Evolutionary conservation across 2,888 invertebrate genomes (phyloP), one percentile per base, ranked within the genome.

Genomic region (Lasioglossum zephyrum): DNA sequence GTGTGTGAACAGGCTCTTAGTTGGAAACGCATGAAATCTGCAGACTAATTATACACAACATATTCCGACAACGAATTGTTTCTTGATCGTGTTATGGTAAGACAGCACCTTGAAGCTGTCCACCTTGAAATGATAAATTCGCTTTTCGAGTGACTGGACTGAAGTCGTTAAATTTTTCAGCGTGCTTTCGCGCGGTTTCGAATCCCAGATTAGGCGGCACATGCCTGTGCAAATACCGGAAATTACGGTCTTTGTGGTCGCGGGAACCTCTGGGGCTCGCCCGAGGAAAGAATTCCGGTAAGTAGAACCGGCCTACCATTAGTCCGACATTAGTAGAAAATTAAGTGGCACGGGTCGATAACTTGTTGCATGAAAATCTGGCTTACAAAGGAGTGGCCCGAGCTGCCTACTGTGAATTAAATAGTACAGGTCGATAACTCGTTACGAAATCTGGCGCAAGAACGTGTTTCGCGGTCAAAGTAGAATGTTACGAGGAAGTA

Each of bases 91-190:
- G 9, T 44, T 44, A 13, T 13, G 44, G 44, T 44, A 13, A 4
- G 47, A 47, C 0, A 47, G 47, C 16, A 47, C 16, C 47, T 47
- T 1, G 16, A 16, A 16, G 47, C 47, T 47, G 16, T 16, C 16
- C 4, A 47, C 16, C 16, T 47, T 47, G 4, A 47, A 47, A 4
- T 16, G 13, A 16, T 13, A 4, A 47, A 16, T 47, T 16, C 47
- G 1, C 18, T 13, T 31, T 18, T 18, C 39, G 26, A 41, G 60
- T 49, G 75, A n/a, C 44, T 26, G 49, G 8, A 16, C 49, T 26
- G 49, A 5, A 11, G 22, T 11, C 36, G 22, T 77, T 89, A 60
- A 83, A 88, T 82, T 77, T 88, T 89, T 88, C 36, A 89, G 31
- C 5, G 41, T 39, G 39, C 70, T 53, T 77, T 66, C 66, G 73